phyloP scores from a whole-genome alignment of 1,140 invertebrate genomes.

The Aphis craccivora region DNA sequence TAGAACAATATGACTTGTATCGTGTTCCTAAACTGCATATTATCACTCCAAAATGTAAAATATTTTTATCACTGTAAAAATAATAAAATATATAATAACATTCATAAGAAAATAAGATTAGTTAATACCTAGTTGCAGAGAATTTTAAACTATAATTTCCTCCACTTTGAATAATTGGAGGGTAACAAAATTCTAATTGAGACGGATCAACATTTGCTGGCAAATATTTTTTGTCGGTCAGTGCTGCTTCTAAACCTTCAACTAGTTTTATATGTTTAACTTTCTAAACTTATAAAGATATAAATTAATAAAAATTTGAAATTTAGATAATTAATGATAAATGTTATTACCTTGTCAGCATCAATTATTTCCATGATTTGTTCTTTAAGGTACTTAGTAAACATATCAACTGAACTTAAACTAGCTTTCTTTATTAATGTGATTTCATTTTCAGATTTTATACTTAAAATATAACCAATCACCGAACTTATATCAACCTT shows the following conservation, averaged over 20 bases:
- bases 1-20: slow-evolving; percentile 98
- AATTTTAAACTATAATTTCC: slow-evolving; percentile 98
- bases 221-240: slow-evolving; percentile 94
- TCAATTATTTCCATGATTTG: slow-evolving; percentile 99
- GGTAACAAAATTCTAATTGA: slow-evolving; percentile 96
- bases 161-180: slow-evolving; percentile 97
- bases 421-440: slow-evolving; percentile 94
- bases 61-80: slow-evolving; percentile 86
- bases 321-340: background rate
- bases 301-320: background rate
- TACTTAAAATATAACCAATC: slow-evolving; percentile 87
- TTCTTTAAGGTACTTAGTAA: slow-evolving; percentile 95
- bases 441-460: slow-evolving; percentile 95
- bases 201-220: slow-evolving; percentile 80
- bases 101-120: background rate
- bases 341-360: slow-evolving; percentile 80
- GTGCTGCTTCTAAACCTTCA: slow-evolving; percentile 91
- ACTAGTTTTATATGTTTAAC: slow-evolving; percentile 92
- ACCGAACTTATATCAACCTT: slow-evolving; percentile 86
- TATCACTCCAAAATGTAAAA: slow-evolving; percentile 94
- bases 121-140: slow-evolving; percentile 74
- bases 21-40: slow-evolving; percentile 92
- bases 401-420: slow-evolving; percentile 91
- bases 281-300: slow-evolving; percentile 72
- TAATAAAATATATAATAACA: slow-evolving; percentile 44